These are phyloP conservation scores for Actinemys pallida DNA, from an alignment of 2,113 vertebrate genomes.

Conservation along the genomic window DNA sequence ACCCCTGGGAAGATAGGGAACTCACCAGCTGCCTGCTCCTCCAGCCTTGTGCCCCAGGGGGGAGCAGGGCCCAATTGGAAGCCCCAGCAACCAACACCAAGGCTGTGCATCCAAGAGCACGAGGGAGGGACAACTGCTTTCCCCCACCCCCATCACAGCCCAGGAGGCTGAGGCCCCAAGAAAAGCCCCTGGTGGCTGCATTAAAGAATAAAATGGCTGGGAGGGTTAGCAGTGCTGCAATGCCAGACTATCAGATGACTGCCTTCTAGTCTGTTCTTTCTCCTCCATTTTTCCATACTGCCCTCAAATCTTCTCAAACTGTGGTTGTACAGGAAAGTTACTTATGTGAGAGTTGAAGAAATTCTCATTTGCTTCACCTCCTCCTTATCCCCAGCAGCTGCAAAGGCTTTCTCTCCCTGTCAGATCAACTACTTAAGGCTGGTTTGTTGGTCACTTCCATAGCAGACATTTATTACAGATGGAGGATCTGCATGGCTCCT, in stretches of 20 bases:
- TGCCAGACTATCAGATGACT: neutral
- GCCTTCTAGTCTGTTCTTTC: neutral
- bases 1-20: no score
- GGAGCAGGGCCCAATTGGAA: no score
- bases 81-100: no score
- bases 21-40: no score
- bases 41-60: no score
- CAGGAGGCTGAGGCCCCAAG: no score
- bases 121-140: no score
- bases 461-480: neutral
- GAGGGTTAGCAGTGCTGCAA: neutral
- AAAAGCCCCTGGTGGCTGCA: no score
- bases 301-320: accelerated
- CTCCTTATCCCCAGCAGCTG: neutral
- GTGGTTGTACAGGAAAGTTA: neutral
- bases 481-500: neutral
- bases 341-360: neutral
- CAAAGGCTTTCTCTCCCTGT: neutral
- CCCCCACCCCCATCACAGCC: no score
- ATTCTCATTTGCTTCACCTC: neutral
- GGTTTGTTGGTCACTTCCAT: neutral
- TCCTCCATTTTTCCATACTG: neutral
- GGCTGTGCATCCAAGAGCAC: no score
- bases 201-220: neutral
- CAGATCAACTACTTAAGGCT: neutral